Conservation (phyloP, 2,888 invertebrate species). For the Acholoe squamosa region DNA sequence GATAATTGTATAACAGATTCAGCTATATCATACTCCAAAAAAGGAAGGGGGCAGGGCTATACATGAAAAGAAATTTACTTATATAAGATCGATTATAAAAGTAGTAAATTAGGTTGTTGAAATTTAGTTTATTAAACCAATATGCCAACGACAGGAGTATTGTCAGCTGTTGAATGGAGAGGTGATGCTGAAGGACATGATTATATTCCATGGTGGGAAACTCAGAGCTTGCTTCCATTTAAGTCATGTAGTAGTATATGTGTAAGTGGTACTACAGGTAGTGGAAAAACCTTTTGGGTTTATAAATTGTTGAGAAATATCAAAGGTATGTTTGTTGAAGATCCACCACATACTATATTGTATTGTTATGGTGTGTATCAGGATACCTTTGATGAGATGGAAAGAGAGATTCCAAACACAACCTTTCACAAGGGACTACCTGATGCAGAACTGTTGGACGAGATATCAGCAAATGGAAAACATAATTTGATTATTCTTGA, state of each 20-base stretch:
- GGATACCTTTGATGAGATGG: neutral
- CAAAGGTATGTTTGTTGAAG: neutral
- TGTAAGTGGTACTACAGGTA: neutral
- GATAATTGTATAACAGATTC: too few species aligned
- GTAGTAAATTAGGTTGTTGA: too few species aligned
- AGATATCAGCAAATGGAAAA: neutral
- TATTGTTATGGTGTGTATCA: conserved; percentile 27
- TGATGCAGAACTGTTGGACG: neutral
- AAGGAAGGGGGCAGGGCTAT: too few species aligned
- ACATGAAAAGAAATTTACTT: too few species aligned
- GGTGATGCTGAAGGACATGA: neutral
- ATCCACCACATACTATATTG: conserved; percentile 4
- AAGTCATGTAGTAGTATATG: conserved; percentile 2
- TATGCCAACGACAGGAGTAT: too few species aligned
- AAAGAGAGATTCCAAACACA: neutral
- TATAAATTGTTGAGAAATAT: neutral
- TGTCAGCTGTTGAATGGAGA: neutral
- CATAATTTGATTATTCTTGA: conserved; percentile 33
- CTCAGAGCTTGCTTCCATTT: conserved; percentile 1
- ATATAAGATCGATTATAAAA: too few species aligned
- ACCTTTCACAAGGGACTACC: conserved; percentile 35
- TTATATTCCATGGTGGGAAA: conserved; percentile 33
- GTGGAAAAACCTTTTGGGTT: conserved; percentile 7
- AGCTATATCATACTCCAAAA: too few species aligned
- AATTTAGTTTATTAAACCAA: too few species aligned